Evolutionary conservation across 2,113 vertebrate species (phyloP).

Genomic region (Festucalex cinctus): DNA sequence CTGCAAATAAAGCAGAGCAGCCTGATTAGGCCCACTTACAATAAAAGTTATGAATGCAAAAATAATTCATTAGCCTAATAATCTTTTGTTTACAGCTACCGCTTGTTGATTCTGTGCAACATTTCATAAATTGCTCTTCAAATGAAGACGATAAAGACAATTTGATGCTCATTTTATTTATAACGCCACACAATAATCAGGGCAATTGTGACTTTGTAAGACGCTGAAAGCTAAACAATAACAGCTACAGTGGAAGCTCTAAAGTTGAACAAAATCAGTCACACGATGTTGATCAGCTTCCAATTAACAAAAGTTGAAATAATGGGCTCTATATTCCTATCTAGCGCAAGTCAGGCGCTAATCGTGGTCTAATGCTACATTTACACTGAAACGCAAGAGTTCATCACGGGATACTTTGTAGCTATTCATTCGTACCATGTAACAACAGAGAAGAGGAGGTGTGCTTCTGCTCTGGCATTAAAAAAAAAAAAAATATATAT

Average conservation of each 20-base stretch:
- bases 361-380: too few relatives aligned
- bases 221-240: neutral
- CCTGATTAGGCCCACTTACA: slow-evolving; percentile 93
- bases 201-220: neutral
- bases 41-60: slow-evolving; percentile 94
- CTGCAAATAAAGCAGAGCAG: slow-evolving; percentile 93
- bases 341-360: too few relatives aligned
- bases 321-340: too few relatives aligned
- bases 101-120: slow-evolving; percentile 78
- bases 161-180: slow-evolving; percentile 8
- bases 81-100: slow-evolving; percentile 85
- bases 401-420: too few relatives aligned
- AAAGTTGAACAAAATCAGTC: neutral
- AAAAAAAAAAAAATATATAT: too few relatives aligned
- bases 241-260: neutral
- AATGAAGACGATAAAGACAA: neutral
- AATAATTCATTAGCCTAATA: slow-evolving; percentile 98
- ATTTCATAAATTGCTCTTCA: slow-evolving; percentile 50
- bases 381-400: too few relatives aligned
- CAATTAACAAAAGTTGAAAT: too few relatives aligned
- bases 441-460: too few relatives aligned
- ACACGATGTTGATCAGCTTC: too few relatives aligned
- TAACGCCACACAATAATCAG: neutral
- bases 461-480: too few relatives aligned
- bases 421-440: too few relatives aligned